Conservation (phyloP, 2,888 invertebrate species). For the Clostera curtula region DNA sequence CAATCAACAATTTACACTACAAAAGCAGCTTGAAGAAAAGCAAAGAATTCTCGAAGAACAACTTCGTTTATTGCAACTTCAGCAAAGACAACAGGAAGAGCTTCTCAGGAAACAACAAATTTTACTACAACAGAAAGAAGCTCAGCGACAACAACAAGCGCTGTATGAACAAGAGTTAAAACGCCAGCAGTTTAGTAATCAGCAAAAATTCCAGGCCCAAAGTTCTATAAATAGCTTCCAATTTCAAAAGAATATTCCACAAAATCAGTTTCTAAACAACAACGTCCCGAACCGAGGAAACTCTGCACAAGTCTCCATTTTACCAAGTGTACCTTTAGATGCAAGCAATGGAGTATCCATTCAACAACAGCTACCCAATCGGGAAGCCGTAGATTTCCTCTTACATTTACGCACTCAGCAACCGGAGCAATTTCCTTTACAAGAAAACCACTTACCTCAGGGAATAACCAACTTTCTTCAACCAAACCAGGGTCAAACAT, state of each 20-base stretch:
- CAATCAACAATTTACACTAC: conserved; percentile 51
- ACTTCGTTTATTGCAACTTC: conserved; percentile 77
- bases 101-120: conserved; percentile 79
- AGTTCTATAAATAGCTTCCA: conserved; percentile 48
- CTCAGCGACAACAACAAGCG: conserved; percentile 48
- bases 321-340: conserved; percentile 63
- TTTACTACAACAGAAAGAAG: conserved; percentile 65
- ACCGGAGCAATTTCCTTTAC: conserved; percentile 59
- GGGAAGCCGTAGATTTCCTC: conserved; percentile 73
- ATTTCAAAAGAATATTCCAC: conserved; percentile 41
- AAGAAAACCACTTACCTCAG: conserved; percentile 66
- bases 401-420: conserved; percentile 61
- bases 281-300: conserved; percentile 36
- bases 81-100: conserved; percentile 81
- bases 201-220: conserved; percentile 45
- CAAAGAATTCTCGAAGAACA: conserved; percentile 82
- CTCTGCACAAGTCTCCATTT: conserved; percentile 58
- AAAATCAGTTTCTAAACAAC: conserved; percentile 39
- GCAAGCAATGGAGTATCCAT: conserved; percentile 44
- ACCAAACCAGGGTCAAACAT: conserved; percentile 37
- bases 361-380: conserved; percentile 75
- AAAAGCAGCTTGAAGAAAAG: conserved; percentile 77
- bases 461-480: conserved; percentile 57
- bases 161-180: conserved; percentile 37
- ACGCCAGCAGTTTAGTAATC: conserved; percentile 41